Base-by-base conservation (phyloP, 2,113 vertebrate species). In the Sigmodon hispidus region DNA sequence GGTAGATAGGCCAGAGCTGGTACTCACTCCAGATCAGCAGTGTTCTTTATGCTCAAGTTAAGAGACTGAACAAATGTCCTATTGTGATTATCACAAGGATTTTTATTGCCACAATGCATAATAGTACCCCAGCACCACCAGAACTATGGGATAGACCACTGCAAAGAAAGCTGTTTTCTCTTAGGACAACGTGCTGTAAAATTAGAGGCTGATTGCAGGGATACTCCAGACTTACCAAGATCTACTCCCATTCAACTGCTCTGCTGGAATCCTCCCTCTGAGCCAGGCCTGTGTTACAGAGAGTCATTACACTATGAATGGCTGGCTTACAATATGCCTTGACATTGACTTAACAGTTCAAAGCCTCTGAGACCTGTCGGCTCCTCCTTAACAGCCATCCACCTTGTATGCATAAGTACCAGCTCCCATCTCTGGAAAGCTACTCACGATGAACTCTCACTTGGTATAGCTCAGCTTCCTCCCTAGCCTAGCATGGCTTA, bases 21-120 rank as follows among this genome's bases (percentile, higher is more conserved):
- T 63, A 24, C 89, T 94, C 93, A 77, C 76, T 67, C 80, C 26
- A 83, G 81, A 96, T 80, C 55, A 31, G 90, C 73, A 55, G 84
- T 83, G 83, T 94, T 94, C 95, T 96, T 97, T 97, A 97, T 96
- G 94, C 92, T 87, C 88, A 84, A 97, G 95, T 95, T 95, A 95
- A 95, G 93, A 96, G 88, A 87, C 77, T 76, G 76, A 96, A 97
- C 88, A 75, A 97, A 93, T 93, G 59, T n/a, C 94, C 52, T 87
- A 63, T 57, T 89, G 92, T 63, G 96, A 87, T 96, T 95, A 95
- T 89, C 90, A 59, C 36, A 63, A 90, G 91, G 93, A 93, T 95
- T 89, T 93, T 96, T 95, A 96, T 86, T 79, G 83, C 90, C 3
- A 3, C 89, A 2, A 76, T 72, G 21, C 24, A 21, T 86, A 92